phyloP scores from a whole-genome alignment of 1,140 invertebrate genomes.

The Manduca sexta region DNA sequence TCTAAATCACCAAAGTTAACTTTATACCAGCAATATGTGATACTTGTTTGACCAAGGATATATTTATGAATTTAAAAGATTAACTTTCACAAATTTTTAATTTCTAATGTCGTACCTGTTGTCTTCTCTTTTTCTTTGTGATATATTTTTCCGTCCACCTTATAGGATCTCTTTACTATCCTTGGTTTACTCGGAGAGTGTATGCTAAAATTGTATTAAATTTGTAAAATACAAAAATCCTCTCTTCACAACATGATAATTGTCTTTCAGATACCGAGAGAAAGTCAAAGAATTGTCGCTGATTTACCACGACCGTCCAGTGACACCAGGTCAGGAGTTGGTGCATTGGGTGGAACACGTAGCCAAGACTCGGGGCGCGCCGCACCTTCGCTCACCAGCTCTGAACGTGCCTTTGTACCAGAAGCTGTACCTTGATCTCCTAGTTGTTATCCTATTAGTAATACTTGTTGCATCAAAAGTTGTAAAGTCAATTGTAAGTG shows the following conservation, averaged over 20 bases:
- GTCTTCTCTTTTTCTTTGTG: too few relatives aligned
- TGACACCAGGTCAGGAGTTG: constrained; percentile 32
- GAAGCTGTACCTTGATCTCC: constrained; percentile 34
- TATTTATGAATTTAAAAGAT: too few relatives aligned
- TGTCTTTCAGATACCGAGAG: constrained; percentile 23
- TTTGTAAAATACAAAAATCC: background rate
- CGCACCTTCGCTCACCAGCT: constrained; percentile 38
- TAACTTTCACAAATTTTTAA: too few relatives aligned
- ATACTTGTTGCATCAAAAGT: background rate
- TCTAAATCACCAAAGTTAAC: too few relatives aligned
- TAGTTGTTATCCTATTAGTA: constrained; percentile 10
- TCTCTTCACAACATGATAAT: background rate
- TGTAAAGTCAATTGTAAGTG: background rate
- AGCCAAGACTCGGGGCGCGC: constrained; percentile 34
- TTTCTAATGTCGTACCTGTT: too few relatives aligned
- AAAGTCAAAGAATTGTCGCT: constrained; percentile 28
- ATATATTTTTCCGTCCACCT: too few relatives aligned
- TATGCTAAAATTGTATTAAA: too few relatives aligned
- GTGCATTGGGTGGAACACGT: constrained; percentile 46
- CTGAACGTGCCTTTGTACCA: constrained; percentile 36
- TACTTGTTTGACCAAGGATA: too few relatives aligned
- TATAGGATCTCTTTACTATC: too few relatives aligned
- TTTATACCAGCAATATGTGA: too few relatives aligned
- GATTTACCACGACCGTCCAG: constrained; percentile 40
- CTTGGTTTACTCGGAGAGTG: too few relatives aligned